Percentiles rank a stretch among this genome's conserved stretches.
Evolutionary conservation across 2,113 vertebrate genomes (phyloP).

Genomic region (Ramphastos sulfuratus): DNA sequence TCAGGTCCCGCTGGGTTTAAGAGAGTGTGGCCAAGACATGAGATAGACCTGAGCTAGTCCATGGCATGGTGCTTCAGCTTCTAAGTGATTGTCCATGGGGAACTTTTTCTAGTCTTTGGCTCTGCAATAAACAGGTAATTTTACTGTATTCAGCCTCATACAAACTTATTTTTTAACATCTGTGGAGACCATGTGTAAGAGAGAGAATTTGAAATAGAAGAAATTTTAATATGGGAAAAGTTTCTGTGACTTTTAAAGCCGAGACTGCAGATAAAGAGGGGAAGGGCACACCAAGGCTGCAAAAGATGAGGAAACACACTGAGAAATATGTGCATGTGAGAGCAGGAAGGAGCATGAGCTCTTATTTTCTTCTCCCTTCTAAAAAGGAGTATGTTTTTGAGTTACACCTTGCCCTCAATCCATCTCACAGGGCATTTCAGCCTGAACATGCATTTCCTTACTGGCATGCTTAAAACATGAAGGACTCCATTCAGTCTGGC

Average conservation of each 20-base stretch:
- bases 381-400: not conserved
- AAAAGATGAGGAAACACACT: not conserved
- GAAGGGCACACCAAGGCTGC: not conserved
- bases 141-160: not conserved
- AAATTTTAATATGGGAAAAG: not conserved
- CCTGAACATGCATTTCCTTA: not conserved
- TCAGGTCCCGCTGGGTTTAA: fast-evolving
- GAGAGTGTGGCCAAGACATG: fast-evolving
- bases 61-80: not conserved
- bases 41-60: not conserved
- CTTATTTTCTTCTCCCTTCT: not conserved
- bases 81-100: not conserved
- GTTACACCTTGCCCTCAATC: fast-evolving
- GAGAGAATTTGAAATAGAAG: not conserved
- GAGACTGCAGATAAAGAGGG: not conserved
- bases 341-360: not conserved
- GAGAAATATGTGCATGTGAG: not conserved
- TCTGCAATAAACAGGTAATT: not conserved
- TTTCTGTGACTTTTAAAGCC: not conserved
- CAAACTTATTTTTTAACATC: not conserved
- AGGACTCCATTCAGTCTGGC: not conserved
- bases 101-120: not conserved
- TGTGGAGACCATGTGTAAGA: not conserved
- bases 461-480: not conserved
- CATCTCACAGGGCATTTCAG: not conserved